Evolutionary conservation across 2,113 vertebrate species (phyloP).

Genomic region (Phaethornis superciliosus): DNA sequence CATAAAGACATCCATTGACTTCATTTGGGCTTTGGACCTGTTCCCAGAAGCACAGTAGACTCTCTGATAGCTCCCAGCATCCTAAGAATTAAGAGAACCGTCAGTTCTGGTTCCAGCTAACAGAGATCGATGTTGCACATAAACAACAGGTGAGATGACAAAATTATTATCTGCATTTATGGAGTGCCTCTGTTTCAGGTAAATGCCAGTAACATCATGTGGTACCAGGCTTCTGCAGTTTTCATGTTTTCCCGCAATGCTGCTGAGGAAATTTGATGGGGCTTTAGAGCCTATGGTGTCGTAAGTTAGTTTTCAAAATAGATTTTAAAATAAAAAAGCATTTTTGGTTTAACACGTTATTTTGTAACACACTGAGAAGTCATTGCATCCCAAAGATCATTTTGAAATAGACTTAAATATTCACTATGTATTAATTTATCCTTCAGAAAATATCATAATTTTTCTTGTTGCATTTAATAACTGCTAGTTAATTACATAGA

Average conservation of each 20-base stretch:
- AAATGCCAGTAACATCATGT: neutral
- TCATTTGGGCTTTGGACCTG: neutral
- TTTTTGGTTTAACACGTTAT: neutral
- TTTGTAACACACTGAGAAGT: neutral
- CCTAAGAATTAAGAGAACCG: neutral
- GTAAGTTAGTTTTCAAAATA: neutral
- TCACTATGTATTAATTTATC: neutral
- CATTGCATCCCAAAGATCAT: neutral
- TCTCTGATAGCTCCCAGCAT: neutral
- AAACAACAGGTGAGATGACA: neutral
- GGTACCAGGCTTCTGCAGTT: neutral
- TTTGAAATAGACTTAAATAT: neutral
- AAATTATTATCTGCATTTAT: neutral
- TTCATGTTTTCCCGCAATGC: neutral
- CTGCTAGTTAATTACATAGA: constrained; percentile 20
- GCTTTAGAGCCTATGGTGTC: accelerated
- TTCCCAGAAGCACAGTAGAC: constrained; percentile 32
- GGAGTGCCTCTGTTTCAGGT: neutral
- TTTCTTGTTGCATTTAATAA: constrained; percentile 35
- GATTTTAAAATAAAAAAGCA: neutral
- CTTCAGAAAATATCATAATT: neutral
- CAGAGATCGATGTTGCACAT: neutral
- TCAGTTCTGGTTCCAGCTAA: neutral
- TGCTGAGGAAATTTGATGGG: neutral
- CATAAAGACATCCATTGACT: constrained; percentile 20